Evolutionary conservation across 1,140 invertebrate species (phyloP).

Genomic region (Battus philenor): DNA sequence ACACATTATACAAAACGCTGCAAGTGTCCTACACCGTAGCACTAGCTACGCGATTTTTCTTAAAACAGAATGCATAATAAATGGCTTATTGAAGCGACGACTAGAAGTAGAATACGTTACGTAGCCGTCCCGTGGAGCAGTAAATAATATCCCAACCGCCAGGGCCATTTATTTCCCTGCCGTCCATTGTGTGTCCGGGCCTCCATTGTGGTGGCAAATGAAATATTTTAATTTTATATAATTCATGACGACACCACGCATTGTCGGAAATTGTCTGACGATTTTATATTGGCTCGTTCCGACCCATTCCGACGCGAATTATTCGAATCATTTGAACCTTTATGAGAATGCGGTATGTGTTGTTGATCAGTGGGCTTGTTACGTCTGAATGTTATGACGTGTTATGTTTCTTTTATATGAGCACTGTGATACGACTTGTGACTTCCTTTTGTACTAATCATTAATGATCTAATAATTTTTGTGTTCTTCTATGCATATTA

Average conservation of each 20-base stretch:
- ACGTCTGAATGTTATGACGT: too few species aligned
- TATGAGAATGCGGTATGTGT: too few species aligned
- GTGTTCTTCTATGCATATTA: too few species aligned
- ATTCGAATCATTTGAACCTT: slow-evolving; percentile 6
- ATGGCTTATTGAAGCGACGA: background rate
- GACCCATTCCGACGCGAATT: background rate
- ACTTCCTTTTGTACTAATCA: too few species aligned
- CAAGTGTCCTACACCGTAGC: too few species aligned
- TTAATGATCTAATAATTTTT: too few species aligned
- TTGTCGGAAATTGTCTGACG: slow-evolving; percentile 14
- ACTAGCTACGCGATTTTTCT: too few species aligned
- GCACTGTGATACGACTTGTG: too few species aligned
- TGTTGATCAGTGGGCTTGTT: too few species aligned
- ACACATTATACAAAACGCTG: too few species aligned
- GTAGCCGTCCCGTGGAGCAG: slow-evolving; percentile 9
- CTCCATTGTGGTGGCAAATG: slow-evolving; percentile 14
- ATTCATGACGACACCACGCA: slow-evolving; percentile 22
- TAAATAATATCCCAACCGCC: slow-evolving; percentile 9
- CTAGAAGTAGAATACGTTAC: slow-evolving; percentile 8
- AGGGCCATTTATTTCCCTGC: slow-evolving; percentile 6
- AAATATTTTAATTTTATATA: slow-evolving; percentile 31
- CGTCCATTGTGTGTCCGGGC: background rate
- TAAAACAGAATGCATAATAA: background rate
- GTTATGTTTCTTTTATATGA: too few species aligned
- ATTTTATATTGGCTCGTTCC: slow-evolving; percentile 16